These are phyloP conservation scores for Rana temporaria DNA, from an alignment of 2,113 vertebrate genomes.

Conservation along the genomic window DNA sequence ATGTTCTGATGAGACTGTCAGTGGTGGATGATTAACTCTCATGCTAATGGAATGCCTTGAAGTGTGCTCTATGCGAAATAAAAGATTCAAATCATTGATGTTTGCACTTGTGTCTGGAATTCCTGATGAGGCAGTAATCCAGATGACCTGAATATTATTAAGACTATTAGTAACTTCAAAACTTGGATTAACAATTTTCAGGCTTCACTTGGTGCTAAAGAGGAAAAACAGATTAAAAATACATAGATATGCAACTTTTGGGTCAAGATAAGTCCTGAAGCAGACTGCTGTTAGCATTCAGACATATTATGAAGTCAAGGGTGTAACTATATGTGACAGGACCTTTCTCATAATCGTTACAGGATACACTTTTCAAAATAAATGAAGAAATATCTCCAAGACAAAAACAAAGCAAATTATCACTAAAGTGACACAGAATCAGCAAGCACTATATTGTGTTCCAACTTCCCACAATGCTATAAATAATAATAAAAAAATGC, in stretches of 20 bases:
- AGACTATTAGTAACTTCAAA: slow-evolving; percentile 33
- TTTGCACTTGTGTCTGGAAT: slow-evolving; percentile 24
- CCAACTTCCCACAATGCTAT: too few relatives aligned
- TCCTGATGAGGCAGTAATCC: slow-evolving; percentile 24
- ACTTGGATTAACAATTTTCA: neutral
- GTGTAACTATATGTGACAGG: too few relatives aligned
- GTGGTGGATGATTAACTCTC: slow-evolving; percentile 21
- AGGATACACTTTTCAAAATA: too few relatives aligned
- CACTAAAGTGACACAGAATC: too few relatives aligned
- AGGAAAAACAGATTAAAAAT: neutral
- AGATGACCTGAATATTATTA: slow-evolving; percentile 37
- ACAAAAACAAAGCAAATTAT: too few relatives aligned
- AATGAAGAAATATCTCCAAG: too few relatives aligned
- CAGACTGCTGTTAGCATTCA: neutral
- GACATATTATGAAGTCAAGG: too few relatives aligned
- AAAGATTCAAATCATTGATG: slow-evolving; percentile 12
- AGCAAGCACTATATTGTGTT: too few relatives aligned
- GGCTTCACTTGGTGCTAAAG: neutral
- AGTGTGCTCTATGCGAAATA: neutral
- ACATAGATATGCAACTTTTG: neutral
- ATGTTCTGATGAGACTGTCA: slow-evolving; percentile 1
- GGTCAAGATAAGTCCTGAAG: neutral
- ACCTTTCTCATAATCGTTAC: too few relatives aligned
- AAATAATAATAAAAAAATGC: too few relatives aligned
- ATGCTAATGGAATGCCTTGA: slow-evolving; percentile 30